Conservation (phyloP, 1,140 invertebrate species). For the Lepidurus arcticus region DNA sequence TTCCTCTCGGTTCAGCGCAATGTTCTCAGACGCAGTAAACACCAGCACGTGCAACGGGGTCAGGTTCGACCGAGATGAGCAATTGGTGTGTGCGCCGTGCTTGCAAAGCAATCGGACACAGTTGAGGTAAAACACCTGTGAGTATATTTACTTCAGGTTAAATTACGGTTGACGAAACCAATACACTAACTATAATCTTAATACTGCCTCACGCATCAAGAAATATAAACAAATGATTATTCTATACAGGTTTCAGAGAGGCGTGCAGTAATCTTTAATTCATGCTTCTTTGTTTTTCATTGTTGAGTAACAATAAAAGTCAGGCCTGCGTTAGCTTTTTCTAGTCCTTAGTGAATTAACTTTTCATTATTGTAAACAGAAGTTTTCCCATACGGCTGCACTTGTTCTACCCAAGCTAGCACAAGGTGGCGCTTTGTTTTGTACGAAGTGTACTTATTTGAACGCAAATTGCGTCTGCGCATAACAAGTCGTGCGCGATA, state of each 20-base stretch:
- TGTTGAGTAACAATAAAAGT: background rate
- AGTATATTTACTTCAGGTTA: constrained; percentile 28
- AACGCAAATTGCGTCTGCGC: no score
- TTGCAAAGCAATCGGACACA: constrained; percentile 60
- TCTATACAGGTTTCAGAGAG: background rate
- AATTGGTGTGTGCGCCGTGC: constrained; percentile 66
- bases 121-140: constrained; percentile 65
- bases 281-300: background rate
- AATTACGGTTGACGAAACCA: background rate
- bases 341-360: background rate
- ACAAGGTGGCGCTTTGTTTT: no score
- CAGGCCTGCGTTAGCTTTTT: background rate
- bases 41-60: constrained; percentile 66
- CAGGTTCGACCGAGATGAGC: constrained; percentile 60
- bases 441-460: no score
- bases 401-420: no score
- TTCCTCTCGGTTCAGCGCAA: constrained; percentile 54
- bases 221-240: background rate
- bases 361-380: no score
- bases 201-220: background rate
- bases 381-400: no score
- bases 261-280: background rate
- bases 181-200: no score
- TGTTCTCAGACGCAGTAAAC: constrained; percentile 66
- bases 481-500: no score